These are phyloP conservation scores for Meganola albula DNA, from an alignment of 2,888 invertebrate genomes.

Conservation along the genomic window DNA sequence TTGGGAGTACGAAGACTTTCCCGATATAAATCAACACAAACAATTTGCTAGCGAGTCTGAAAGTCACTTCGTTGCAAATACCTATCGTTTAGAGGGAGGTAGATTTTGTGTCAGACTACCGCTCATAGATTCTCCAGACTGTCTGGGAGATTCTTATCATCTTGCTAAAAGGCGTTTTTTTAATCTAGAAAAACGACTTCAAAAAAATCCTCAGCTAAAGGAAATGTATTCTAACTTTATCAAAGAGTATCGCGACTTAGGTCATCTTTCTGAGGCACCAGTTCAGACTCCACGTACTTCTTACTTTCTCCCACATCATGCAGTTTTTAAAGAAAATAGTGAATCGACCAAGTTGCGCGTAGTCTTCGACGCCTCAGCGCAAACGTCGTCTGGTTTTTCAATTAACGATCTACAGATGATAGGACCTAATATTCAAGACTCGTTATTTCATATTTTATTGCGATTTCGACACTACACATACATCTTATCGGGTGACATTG, in stretches of 20 bases:
- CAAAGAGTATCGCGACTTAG: slow-evolving; percentile 2
- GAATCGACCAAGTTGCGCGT: slow-evolving; percentile 25
- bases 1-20: slow-evolving; percentile 9
- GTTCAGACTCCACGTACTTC: no score
- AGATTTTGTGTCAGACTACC: slow-evolving; percentile 21
- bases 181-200: slow-evolving; percentile 5
- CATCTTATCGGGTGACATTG: slow-evolving; percentile 5
- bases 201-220: slow-evolving; percentile 3
- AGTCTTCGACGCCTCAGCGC: slow-evolving; percentile 24
- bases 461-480: slow-evolving; percentile 11
- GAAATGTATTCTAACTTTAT: slow-evolving; percentile 5
- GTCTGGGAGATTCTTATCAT: slow-evolving; percentile 19
- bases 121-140: slow-evolving; percentile 1
- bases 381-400: slow-evolving; percentile 17
- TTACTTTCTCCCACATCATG: slow-evolving; percentile 42
- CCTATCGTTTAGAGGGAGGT: slow-evolving; percentile 9
- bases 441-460: slow-evolving; percentile 6
- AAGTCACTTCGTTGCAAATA: slow-evolving; percentile 16
- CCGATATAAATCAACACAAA: background rate
- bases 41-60: slow-evolving; percentile 13
- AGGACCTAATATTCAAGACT: slow-evolving; percentile 4
- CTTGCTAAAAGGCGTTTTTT: slow-evolving; percentile 14
- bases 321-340: slow-evolving; percentile 30
- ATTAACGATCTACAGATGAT: slow-evolving; percentile 6
- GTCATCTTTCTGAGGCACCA: background rate